Evolutionary conservation across 2,888 invertebrate genomes (phyloP).

Genomic region (Rhagonycha fulva): DNA sequence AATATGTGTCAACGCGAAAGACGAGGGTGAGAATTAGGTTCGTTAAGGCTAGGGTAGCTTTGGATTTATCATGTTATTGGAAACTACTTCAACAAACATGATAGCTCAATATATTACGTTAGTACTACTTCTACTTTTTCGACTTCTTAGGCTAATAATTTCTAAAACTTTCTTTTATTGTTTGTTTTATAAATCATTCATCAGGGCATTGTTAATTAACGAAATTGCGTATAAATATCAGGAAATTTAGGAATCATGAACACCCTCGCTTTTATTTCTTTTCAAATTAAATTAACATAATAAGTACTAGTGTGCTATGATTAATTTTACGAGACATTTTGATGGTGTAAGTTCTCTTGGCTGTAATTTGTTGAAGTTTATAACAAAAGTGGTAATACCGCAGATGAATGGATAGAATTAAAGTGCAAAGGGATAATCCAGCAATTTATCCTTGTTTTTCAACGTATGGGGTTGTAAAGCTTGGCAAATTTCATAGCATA

Average conservation of each 20-base stretch:
- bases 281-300: not conserved
- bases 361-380: not conserved
- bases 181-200: slow-evolving; percentile 16
- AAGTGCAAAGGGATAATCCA: not conserved
- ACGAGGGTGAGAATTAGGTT: slow-evolving; percentile 42
- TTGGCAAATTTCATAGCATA: not conserved
- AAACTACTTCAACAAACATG: slow-evolving; percentile 42
- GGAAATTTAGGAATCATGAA: not conserved
- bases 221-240: not conserved
- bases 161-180: slow-evolving; percentile 8
- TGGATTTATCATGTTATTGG: slow-evolving; percentile 42
- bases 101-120: slow-evolving; percentile 39
- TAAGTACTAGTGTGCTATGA: not conserved
- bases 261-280: not conserved
- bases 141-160: slow-evolving; percentile 14
- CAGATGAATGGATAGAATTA: not conserved
- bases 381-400: not conserved
- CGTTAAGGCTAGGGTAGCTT: slow-evolving; percentile 37
- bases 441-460: not conserved
- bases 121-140: slow-evolving; percentile 25
- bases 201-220: not conserved
- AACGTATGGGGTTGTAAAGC: not conserved
- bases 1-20: slow-evolving; percentile 42
- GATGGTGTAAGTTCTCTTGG: not conserved
- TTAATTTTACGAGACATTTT: not conserved